Conservation (phyloP, 2,888 invertebrate genomes). For the Euproctis similis region DNA sequence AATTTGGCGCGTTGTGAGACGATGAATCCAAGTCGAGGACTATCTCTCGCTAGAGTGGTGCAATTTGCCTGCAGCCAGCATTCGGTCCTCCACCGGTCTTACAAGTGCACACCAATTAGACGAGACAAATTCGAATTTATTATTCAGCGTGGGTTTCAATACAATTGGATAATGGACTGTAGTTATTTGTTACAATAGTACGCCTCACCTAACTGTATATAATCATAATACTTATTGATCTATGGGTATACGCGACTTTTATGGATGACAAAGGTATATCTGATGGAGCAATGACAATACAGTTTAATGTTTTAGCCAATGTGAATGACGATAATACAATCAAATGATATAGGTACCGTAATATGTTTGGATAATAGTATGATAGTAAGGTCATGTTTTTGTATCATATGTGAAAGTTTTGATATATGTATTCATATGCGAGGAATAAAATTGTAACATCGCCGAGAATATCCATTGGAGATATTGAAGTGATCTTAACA, state of each 20-base stretch:
- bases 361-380: no score
- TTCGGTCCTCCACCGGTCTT: slow-evolving; percentile 33
- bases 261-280: slow-evolving; percentile 6
- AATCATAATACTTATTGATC: slow-evolving; percentile 26
- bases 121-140: slow-evolving; percentile 57
- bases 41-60: slow-evolving; percentile 44
- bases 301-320: no score
- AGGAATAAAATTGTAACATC: no score
- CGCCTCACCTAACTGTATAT: slow-evolving; percentile 26
- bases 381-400: no score
- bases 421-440: no score
- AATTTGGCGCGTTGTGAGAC: slow-evolving; percentile 46
- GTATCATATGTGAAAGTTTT: no score
- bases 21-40: slow-evolving; percentile 33
- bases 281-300: slow-evolving; percentile 2
- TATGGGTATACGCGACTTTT: slow-evolving; percentile 16
- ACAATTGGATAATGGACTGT: slow-evolving; percentile 47
- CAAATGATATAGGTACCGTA: no score
- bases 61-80: slow-evolving; percentile 54
- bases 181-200: slow-evolving; percentile 29
- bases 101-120: slow-evolving; percentile 61
- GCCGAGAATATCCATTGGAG: no score
- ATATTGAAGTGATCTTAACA: no score
- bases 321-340: no score
- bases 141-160: slow-evolving; percentile 46